A percentile compares a stretch with the other conserved stretches of the same genome.
Conservation (phyloP, 1,140 invertebrate species). For the Drosophila tsacasi region DNA sequence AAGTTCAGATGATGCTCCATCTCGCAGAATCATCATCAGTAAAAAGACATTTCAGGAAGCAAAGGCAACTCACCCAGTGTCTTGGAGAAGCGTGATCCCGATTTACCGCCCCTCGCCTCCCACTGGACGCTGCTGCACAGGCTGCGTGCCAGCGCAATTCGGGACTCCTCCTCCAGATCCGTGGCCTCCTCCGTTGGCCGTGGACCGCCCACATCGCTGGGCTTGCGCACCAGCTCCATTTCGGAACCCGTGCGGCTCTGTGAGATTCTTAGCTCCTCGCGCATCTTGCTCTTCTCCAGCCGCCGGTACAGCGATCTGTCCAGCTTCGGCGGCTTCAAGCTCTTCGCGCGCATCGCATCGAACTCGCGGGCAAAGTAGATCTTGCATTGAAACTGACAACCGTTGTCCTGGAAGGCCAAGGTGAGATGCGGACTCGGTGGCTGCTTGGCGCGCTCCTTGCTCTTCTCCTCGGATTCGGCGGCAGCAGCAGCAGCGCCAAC, state of each 20-base stretch:
- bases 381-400: conserved; percentile 93
- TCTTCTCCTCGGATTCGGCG: conserved; percentile 50
- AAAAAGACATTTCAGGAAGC: neutral
- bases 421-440: conserved; percentile 88
- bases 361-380: conserved; percentile 96
- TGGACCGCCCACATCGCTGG: conserved; percentile 52
- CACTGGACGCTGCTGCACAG: conserved; percentile 95
- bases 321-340: conserved; percentile 66
- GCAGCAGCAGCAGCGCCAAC: neutral
- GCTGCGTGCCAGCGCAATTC: conserved; percentile 90
- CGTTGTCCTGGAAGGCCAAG: conserved; percentile 88
- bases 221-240: conserved; percentile 76
- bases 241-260: conserved; percentile 75
- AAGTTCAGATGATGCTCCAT: too few relatives aligned
- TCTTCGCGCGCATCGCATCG: conserved; percentile 88
- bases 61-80: conserved; percentile 88
- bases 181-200: conserved; percentile 33
- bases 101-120: conserved; percentile 98
- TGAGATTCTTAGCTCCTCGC: conserved; percentile 81
- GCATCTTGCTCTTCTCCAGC: conserved; percentile 77
- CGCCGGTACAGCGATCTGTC: conserved; percentile 71
- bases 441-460: conserved; percentile 71
- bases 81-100: conserved; percentile 98
- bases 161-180: conserved; percentile 62
- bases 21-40: too few relatives aligned